A percentile compares a stretch with the other conserved stretches of the same genome.
Conservation (phyloP, 2,888 invertebrate species). For the Chelonus formosanus region DNA sequence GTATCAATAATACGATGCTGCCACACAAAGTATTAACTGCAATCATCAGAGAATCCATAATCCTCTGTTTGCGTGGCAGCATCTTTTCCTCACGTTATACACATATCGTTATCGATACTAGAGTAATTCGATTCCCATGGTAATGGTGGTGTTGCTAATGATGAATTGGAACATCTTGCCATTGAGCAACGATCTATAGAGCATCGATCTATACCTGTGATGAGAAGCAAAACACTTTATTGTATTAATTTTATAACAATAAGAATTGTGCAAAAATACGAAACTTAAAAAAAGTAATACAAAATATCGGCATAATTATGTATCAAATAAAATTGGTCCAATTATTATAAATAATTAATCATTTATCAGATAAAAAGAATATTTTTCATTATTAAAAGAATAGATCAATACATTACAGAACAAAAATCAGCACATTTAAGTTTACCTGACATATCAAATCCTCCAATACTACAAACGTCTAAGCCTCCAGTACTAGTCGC, state of each 20-base stretch:
- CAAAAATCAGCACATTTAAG: too few species aligned
- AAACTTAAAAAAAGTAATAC: too few species aligned
- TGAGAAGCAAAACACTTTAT: too few species aligned
- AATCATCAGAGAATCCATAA: slow-evolving; percentile 45
- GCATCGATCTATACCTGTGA: slow-evolving; percentile 57
- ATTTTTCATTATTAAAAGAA: too few species aligned
- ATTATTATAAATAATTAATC: too few species aligned
- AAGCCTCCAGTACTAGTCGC: slow-evolving; percentile 61
- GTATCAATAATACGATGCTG: too few species aligned
- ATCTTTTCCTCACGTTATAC: slow-evolving; percentile 59
- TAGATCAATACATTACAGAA: too few species aligned
- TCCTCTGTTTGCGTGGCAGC: slow-evolving; percentile 63
- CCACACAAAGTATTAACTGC: slow-evolving; percentile 56
- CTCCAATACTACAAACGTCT: slow-evolving; percentile 61
- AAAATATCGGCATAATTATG: too few species aligned
- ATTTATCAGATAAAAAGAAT: too few species aligned
- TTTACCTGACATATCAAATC: slow-evolving; percentile 61
- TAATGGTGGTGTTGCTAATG: slow-evolving; percentile 56
- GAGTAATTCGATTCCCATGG: slow-evolving; percentile 59
- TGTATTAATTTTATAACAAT: too few species aligned
- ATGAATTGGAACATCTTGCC: slow-evolving; percentile 59
- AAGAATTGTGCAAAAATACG: too few species aligned
- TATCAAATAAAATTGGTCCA: too few species aligned
- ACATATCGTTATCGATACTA: slow-evolving; percentile 49
- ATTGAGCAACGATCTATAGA: slow-evolving; percentile 62